These are phyloP conservation scores for Altica lythri DNA, from an alignment of 2,888 invertebrate species.

Conservation along the genomic window DNA sequence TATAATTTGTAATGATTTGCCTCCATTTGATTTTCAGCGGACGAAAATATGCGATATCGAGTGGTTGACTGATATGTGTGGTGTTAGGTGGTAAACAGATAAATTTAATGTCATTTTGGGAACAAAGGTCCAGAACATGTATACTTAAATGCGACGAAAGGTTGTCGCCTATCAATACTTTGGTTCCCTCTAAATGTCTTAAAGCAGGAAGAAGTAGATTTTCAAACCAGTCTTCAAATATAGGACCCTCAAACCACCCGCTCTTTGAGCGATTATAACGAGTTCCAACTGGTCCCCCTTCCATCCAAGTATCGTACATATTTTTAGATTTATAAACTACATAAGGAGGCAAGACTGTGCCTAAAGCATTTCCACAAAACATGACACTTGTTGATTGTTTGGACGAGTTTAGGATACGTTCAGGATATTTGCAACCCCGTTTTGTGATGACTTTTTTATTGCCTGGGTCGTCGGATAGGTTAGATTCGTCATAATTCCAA, in stretches of 20 bases:
- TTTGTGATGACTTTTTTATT: constrained; percentile 35
- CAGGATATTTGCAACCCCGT: constrained; percentile 14
- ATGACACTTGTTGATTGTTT: constrained; percentile 48
- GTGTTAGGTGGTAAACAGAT: neutral
- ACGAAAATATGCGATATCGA: constrained; percentile 26
- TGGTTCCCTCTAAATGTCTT: constrained; percentile 10
- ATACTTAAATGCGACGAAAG: constrained; percentile 16
- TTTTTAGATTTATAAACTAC: constrained; percentile 10
- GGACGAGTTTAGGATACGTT: constrained; percentile 15
- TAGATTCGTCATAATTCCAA: constrained; percentile 10
- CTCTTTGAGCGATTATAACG: constrained; percentile 30
- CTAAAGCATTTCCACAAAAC: constrained; percentile 48
- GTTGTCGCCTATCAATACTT: constrained; percentile 21
- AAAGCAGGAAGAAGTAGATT: constrained; percentile 38
- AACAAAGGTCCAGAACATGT: constrained; percentile 35
- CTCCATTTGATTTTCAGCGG: constrained; percentile 26
- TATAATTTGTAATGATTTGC: constrained; percentile 20
- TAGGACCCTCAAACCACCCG: constrained; percentile 34
- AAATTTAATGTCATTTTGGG: neutral
- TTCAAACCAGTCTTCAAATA: constrained; percentile 43
- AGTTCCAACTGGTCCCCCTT: constrained; percentile 16
- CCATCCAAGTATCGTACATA: constrained; percentile 32
- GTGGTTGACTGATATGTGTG: neutral
- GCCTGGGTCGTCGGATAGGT: constrained; percentile 41
- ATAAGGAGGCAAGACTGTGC: constrained; percentile 24